Evolutionary conservation across 2,113 vertebrate genomes (phyloP).

Genomic region (Motacilla tschutschensis): DNA sequence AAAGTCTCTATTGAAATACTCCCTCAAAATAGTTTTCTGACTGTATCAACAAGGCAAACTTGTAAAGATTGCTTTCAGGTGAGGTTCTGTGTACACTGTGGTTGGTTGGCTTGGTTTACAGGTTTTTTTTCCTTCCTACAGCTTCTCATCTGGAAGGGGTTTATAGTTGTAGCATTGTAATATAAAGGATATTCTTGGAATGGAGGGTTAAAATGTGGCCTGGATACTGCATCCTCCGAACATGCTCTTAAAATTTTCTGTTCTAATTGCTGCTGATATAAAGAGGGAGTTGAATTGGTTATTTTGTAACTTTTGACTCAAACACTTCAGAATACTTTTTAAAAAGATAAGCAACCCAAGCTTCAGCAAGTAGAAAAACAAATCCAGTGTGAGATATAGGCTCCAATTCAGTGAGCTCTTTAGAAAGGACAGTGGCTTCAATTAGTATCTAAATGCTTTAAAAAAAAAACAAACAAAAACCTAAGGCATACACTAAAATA

Average conservation of each 20-base stretch:
- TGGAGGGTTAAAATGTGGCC: neutral
- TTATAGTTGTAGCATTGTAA: neutral
- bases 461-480: slow-evolving; percentile 21
- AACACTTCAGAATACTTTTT: neutral
- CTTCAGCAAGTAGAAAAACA: slow-evolving; percentile 5
- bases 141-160: neutral
- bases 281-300: neutral
- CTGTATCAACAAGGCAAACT: neutral
- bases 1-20: neutral
- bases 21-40: neutral
- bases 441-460: slow-evolving; percentile 21
- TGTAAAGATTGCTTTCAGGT: neutral
- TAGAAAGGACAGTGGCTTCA: slow-evolving; percentile 10
- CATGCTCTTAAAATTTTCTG: neutral
- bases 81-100: neutral
- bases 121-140: neutral
- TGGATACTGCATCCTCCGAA: neutral
- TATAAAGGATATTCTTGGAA: neutral
- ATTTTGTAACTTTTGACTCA: neutral
- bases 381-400: neutral
- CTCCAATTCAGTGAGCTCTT: slow-evolving; percentile 2
- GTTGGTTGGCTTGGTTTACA: neutral
- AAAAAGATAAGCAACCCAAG: neutral
- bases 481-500: neutral
- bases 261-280: neutral